Percentiles rank a stretch among this genome's conserved stretches.
Conservation (phyloP, 2,797 vertebrate genomes). For the Emys orbicularis region DNA sequence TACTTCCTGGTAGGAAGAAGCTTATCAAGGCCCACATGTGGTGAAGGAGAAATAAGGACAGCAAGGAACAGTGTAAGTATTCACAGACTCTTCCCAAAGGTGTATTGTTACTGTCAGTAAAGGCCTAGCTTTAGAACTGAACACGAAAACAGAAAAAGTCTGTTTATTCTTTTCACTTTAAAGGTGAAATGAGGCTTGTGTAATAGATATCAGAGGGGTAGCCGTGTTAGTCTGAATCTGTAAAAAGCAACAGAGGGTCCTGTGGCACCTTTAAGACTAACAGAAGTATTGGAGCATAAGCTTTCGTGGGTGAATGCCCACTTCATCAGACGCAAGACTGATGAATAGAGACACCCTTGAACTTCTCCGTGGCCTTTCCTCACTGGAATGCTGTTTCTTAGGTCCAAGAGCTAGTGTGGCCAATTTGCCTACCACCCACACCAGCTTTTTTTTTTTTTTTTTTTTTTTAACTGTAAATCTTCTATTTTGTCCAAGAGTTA, state of each 20-base stretch:
- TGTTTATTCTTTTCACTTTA: not conserved
- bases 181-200: not conserved
- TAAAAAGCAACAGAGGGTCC: no score
- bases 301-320: no score
- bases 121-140: not conserved
- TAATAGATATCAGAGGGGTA: not conserved
- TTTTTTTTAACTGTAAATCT: not conserved
- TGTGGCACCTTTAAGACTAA: no score
- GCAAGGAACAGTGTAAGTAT: not conserved
- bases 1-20: not conserved
- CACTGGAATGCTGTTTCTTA: not conserved
- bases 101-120: not conserved
- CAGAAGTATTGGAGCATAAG: no score
- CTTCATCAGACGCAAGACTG: no score
- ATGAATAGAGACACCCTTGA: not conserved
- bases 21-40: not conserved
- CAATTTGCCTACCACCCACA: not conserved
- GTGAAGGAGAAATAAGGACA: not conserved
- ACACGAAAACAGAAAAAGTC: not conserved
- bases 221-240: no score
- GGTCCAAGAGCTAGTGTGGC: not conserved
- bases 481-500: not conserved
- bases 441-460: no score
- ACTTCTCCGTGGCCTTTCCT: not conserved
- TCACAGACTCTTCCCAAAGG: not conserved